Evolutionary conservation across 2,113 vertebrate genomes (phyloP).

Genomic region (Mirza zaza): DNA sequence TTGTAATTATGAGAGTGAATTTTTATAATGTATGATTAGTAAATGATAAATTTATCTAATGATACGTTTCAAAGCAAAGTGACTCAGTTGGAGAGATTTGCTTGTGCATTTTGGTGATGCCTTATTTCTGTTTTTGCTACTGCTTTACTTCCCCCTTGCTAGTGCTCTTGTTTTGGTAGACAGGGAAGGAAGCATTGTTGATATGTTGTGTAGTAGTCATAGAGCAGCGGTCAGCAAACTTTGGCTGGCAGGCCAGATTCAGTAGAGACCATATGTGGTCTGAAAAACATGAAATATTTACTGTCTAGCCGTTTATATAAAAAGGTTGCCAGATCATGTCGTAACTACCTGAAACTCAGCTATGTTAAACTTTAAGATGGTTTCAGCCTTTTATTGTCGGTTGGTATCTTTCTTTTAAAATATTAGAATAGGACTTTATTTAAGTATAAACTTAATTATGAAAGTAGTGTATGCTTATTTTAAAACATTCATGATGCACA

Average conservation of each 20-base stretch:
- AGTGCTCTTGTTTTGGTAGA: background rate
- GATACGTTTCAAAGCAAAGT: background rate
- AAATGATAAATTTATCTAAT: background rate
- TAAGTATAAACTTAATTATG: background rate
- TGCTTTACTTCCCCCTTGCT: background rate
- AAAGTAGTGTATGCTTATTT: background rate
- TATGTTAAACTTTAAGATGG: background rate
- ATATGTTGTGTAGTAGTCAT: background rate
- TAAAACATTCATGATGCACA: background rate
- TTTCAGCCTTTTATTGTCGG: background rate
- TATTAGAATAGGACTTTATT: background rate
- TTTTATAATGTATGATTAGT: background rate
- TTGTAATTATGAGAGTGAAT: slow-evolving; percentile 25
- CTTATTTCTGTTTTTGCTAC: background rate
- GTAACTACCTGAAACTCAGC: background rate
- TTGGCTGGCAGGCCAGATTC: background rate
- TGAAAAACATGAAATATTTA: background rate
- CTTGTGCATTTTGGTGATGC: background rate
- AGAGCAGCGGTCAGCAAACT: background rate
- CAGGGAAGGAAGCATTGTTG: background rate
- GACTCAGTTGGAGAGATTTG: background rate
- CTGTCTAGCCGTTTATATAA: background rate
- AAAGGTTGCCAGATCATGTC: background rate
- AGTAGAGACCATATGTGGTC: background rate
- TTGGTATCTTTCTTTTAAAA: background rate